Percentiles rank a stretch among this genome's conserved stretches.
phyloP scores from a whole-genome alignment of 2,113 vertebrate genomes.

The Amblyopsis rosae region DNA sequence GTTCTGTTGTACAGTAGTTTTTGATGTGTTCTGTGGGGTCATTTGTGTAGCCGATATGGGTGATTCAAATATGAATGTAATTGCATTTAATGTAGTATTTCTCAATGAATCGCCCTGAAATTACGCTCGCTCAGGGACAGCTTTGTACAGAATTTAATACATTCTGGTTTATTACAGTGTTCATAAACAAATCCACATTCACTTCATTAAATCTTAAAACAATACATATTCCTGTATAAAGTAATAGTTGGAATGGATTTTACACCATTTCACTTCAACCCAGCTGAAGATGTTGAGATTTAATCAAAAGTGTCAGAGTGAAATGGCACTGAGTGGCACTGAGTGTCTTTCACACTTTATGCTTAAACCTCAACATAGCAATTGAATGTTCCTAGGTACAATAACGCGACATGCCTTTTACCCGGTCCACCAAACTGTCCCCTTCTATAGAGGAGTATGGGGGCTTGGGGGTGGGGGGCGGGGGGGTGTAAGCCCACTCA shows the following conservation, averaged over 20 bases:
- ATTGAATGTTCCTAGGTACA: constrained; percentile 10
- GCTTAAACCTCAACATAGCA: constrained; percentile 2
- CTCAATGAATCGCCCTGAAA: background rate
- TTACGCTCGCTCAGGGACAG: background rate
- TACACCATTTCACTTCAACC: background rate
- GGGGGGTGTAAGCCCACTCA: background rate
- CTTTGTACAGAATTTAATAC: background rate
- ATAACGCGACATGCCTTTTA: constrained; percentile 19
- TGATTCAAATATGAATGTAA: background rate
- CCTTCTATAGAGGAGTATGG: background rate
- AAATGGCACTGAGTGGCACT: too few species aligned
- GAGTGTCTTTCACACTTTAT: too few species aligned
- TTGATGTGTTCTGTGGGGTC: background rate
- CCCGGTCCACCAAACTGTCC: constrained; percentile 12
- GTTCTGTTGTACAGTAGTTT: background rate
- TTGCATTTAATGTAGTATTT: background rate
- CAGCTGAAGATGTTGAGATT: background rate
- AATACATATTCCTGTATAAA: constrained; percentile 1
- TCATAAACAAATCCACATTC: background rate
- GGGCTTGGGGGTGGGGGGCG: too few species aligned
- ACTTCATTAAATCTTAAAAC: background rate
- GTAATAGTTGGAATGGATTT: constrained; percentile 3
- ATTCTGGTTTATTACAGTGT: constrained; percentile 4
- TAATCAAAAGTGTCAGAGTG: background rate
- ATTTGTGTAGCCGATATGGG: background rate